These are phyloP conservation scores for Halictus quadricinctus DNA, from an alignment of 2,888 invertebrate genomes.

Conservation along the genomic window DNA sequence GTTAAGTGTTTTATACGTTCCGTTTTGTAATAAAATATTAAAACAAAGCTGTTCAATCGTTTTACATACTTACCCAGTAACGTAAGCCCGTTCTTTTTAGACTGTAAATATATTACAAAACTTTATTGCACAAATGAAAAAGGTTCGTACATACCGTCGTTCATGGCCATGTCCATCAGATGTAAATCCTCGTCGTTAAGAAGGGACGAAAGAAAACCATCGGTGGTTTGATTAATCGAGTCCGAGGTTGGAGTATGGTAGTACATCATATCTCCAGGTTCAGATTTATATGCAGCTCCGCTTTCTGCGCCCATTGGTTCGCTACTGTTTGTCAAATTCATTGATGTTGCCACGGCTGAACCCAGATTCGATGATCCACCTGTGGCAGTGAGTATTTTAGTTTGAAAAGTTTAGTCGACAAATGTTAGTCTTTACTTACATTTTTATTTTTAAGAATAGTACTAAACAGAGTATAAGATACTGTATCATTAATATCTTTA, in stretches of 20 bases:
- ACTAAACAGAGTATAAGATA: neutral
- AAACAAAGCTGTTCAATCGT: conserved; percentile 20
- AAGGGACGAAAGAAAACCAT: conserved; percentile 94
- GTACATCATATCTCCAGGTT: conserved; percentile 90
- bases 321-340: conserved; percentile 90
- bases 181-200: conserved; percentile 95
- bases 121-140: neutral
- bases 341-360: conserved; percentile 90
- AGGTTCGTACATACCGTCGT: conserved; percentile 87
- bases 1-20: conserved; percentile 68
- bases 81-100: neutral
- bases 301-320: conserved; percentile 86
- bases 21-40: conserved; percentile 68
- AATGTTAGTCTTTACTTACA: conserved; percentile 42
- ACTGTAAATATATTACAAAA: neutral
- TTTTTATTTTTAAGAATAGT: neutral
- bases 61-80: neutral
- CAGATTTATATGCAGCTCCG: conserved; percentile 87
- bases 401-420: conserved; percentile 64
- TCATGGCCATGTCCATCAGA: conserved; percentile 96
- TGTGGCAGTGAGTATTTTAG: conserved; percentile 76
- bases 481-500: neutral
- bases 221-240: conserved; percentile 89
- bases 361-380: conserved; percentile 86
- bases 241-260: conserved; percentile 86